Evolutionary conservation across 1,140 invertebrate species (phyloP), one percentile per base, ranked within the genome.

Genomic region (Linepithema humile): DNA sequence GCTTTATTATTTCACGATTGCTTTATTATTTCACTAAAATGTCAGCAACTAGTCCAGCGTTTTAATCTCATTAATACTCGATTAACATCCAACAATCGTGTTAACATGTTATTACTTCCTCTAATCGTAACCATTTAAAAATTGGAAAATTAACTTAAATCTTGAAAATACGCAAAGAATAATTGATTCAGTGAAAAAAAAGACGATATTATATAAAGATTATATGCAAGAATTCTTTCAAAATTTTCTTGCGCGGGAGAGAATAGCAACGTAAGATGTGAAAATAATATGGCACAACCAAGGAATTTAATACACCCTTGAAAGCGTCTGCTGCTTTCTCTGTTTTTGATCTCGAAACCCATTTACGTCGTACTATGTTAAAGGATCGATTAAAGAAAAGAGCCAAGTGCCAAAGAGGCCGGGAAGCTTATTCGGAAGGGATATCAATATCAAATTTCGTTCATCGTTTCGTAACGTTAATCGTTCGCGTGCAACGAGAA

Each of bases 371-470:
- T 12, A 35, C 60, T 77, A 64, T 64, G 65, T 77, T 29, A 60
- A 77, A 29, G 48, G 43, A 77, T 77, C 74, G 60, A 77, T 77
- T 77, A 77, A 65, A 43, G 45, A 65, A 26, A 64, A 77, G 43
- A 32, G 45, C 74, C 17, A 53, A 12, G 32, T 65, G 74, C 59
- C 74, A 77, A 77, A 77, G 32, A 65, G 60, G 32, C 45, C 43
- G 40, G 20, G 20, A 65, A 64, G 43, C 73, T 60, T 35, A 75
- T 64, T 77, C 73, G 43, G 32, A n/a, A 64, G 17, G 43, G 43
- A 77, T 77, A 77, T 77, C 60, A 77, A 77, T 77, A 59, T 84
- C 67, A 72, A 57, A 70, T 88, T 53, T 86, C 64, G n/a, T n/a
- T n/a, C n/a, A n/a, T n/a, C n/a, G n/a, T n/a, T n/a, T n/a, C n/a